These are phyloP conservation scores for Macrosoma leucophasiata DNA, from an alignment of 2,888 invertebrate species.

Conservation along the genomic window DNA sequence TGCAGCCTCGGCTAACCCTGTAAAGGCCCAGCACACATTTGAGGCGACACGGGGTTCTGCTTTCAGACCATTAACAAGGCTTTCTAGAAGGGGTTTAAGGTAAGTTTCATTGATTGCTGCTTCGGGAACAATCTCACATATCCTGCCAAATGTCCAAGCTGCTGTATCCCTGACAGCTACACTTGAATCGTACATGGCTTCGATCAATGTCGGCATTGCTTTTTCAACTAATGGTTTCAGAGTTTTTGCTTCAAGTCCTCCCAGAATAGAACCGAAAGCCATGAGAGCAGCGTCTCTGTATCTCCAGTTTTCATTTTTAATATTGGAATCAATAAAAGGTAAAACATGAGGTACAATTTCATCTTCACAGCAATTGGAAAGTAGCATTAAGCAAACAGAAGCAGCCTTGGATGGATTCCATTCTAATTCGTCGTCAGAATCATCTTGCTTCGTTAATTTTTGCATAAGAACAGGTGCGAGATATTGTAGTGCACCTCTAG, in stretches of 20 bases:
- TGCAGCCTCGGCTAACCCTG: conserved; percentile 96
- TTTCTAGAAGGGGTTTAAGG: conserved; percentile 86
- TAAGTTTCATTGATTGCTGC: conserved; percentile 93
- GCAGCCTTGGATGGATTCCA: conserved; percentile 99
- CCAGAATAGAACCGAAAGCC: conserved; percentile 97
- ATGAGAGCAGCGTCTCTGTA: conserved; percentile 97
- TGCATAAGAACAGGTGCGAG: conserved; percentile 95
- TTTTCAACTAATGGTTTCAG: conserved; percentile 96
- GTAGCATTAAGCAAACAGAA: conserved; percentile 97
- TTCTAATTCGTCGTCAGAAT: conserved; percentile 98
- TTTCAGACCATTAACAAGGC: conserved; percentile 89
- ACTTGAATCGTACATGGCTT: conserved; percentile 94
- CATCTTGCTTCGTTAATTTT: conserved; percentile 96
- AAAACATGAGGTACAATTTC: conserved; percentile 96
- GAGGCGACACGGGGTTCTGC: conserved; percentile 97
- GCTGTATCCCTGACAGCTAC: conserved; percentile 97
- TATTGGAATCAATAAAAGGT: conserved; percentile 97
- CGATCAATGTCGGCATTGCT: conserved; percentile 96
- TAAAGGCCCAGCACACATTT: conserved; percentile 99
- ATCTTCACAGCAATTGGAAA: conserved; percentile 98
- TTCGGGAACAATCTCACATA: conserved; percentile 97
- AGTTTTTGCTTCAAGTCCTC: conserved; percentile 91
- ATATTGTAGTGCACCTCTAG: conserved; percentile 97
- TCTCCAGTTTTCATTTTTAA: conserved; percentile 94
- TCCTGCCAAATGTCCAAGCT: conserved; percentile 98